Evolutionary conservation across 2,797 vertebrate species (phyloP), one percentile per base, ranked within the genome.

Genomic region (Galaxias olidus): DNA sequence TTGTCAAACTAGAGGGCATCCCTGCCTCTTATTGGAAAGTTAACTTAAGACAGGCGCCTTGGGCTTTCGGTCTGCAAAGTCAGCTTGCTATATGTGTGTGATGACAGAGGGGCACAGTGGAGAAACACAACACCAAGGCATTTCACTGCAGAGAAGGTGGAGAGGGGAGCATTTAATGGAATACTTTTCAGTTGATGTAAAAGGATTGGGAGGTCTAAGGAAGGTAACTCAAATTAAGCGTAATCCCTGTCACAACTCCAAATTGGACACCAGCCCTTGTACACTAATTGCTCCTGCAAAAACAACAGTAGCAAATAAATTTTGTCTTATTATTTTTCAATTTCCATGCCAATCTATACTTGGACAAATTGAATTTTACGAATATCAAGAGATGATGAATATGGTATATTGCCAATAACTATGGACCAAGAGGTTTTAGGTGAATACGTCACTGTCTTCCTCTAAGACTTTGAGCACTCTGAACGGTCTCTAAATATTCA

Each of bases 181-280:
- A 4, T 12, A 42, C 44, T 57, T 70, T n/a, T 61, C 44, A 54
- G 47, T n/a, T 49, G 17, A 2, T 30, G 30, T 30, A 58, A 40
- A 18, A 43, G 43, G 6, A 10, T 52, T 51, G 47, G 8, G 61
- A 17, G 45, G n/a, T 9, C 45, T 30, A 8, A 58, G 53, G 12
- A 53, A 41, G 69, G 19, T 17, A 52, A 72, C 62, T 59, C 47
- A 13, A 4, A 40, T 48, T 44, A 48, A 60, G 20, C 62, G 48
- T 60, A 9, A 45, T 59, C 65, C 65, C 52, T 68, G 63, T 63
- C 50, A 62, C 40, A 53, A 72, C 19, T 65, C 56, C 63, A 68
- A 65, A 63, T 55, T 30, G 58, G 44, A 30, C 30, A 30, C 30
- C 6, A 30, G 30, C 30, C 30, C 30, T 30, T 30, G 30, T 30